Evolutionary conservation across 1,140 invertebrate species (phyloP), one percentile per base, ranked within the genome.

Genomic region (Zaprionus ghesquierei): DNA sequence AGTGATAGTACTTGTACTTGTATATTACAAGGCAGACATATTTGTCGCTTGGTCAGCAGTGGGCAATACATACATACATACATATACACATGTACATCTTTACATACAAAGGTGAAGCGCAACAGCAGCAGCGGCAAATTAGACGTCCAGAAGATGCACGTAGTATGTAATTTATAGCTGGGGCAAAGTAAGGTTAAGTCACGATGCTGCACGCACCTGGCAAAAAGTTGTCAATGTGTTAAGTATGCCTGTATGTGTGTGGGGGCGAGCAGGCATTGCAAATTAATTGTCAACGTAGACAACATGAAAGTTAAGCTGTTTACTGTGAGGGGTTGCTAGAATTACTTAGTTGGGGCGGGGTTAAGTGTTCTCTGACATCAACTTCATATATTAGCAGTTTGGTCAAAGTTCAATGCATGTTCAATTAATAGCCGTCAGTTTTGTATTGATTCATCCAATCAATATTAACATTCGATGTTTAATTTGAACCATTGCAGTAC

Each of bases 231-330:
- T 73, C 49, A 51, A 53, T 49, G 38, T 72, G 27, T 49, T 51
- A 61, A 60, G 58, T 51, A 22, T 22, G 53, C 9, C 1, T 18
- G 27, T 58, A 27, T 22, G n/a, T 49, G 13, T 33, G 27, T 61
- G 51, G 22, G 44, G 31, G 61, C 66, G 63, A 46, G 61, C 5
- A 49, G 41, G 60, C 10, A n/a, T 33, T 56, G 53, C 75, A 87
- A 86, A 86, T 86, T 86, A 86, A 86, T 86, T 86, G 82, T 86
- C 82, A 81, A 61, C 75, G 74, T 41, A 27, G 29, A 74, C 78
- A 80, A 71, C 68, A 68, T 69, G 62, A 59, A 33, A 61, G 65
- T 25, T 50, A n/a, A 23, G 35, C 25, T 13, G 31, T 23, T 22
- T 6, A 22, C 13, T 49, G 9, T 27, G 50, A 10, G 18, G 41